These are phyloP conservation scores for Narcine bancroftii DNA, from an alignment of 2,113 vertebrate genomes.

Conservation along the genomic window DNA sequence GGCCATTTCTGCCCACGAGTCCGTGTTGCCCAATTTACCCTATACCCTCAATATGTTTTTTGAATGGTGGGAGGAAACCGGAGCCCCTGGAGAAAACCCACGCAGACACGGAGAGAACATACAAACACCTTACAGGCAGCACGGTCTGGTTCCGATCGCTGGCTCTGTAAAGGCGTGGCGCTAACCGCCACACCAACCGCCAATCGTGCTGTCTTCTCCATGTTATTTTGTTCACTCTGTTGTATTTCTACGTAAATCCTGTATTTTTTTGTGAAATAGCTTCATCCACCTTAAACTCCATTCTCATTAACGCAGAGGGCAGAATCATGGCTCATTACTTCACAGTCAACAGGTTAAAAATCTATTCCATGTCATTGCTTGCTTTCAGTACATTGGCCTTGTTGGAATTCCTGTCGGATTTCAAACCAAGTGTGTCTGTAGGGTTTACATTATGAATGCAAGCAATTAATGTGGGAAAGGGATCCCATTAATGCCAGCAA, in stretches of 20 bases:
- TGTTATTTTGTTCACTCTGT: background rate
- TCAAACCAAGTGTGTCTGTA: background rate
- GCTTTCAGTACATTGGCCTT: background rate
- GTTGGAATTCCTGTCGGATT: background rate
- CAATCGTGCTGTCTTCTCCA: too few species aligned
- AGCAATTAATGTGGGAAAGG: background rate
- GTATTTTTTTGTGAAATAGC: background rate
- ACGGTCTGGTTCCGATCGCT: too few species aligned
- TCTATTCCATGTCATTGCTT: background rate
- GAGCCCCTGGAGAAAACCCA: too few species aligned
- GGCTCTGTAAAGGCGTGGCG: too few species aligned
- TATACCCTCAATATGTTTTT: too few species aligned
- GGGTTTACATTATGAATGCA: background rate
- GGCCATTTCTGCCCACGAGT: too few species aligned
- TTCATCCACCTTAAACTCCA: background rate
- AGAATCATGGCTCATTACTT: background rate
- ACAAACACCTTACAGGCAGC: too few species aligned
- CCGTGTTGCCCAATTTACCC: too few species aligned
- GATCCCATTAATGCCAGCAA: background rate
- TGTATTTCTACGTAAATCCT: background rate
- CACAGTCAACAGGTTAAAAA: background rate
- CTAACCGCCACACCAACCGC: too few species aligned
- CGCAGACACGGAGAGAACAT: too few species aligned
- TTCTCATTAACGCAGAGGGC: background rate
- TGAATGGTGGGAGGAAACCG: too few species aligned